Evolutionary conservation across 2,113 vertebrate species (phyloP).

Genomic region (Eupsittula cactorum): DNA sequence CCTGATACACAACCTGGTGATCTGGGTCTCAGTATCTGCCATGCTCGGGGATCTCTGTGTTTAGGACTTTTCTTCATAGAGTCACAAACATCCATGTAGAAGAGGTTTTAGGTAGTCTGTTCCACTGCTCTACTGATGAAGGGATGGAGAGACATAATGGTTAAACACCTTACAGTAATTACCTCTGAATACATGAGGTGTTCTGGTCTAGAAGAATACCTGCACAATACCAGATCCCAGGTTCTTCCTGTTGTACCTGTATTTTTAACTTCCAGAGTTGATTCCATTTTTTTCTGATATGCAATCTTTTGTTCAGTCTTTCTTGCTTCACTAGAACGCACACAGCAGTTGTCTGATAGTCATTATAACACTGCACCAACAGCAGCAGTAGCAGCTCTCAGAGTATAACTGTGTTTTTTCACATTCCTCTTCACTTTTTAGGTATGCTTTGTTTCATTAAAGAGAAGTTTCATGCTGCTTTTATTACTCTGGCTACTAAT

Average conservation of each 20-base stretch:
- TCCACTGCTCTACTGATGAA: neutral
- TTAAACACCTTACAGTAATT: neutral
- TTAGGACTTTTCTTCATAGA: neutral
- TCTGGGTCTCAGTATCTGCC: neutral
- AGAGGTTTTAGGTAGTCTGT: neutral
- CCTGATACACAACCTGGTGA: neutral
- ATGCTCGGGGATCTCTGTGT: fast-evolving
- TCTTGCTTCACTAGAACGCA: neutral
- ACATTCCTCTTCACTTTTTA: fast-evolving
- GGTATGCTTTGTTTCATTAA: neutral
- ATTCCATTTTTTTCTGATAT: neutral
- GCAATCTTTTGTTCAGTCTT: neutral
- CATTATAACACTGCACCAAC: neutral
- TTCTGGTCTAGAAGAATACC: neutral
- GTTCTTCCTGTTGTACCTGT: neutral
- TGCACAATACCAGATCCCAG: neutral
- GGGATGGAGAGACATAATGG: neutral
- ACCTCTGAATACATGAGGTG: neutral
- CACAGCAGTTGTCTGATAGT: neutral
- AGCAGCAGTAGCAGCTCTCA: neutral
- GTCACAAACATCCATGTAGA: neutral
- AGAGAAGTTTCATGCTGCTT: neutral
- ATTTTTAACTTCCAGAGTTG: neutral
- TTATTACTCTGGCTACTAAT: constrained; percentile 1
- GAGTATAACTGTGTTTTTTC: neutral